phyloP scores from a whole-genome alignment of 2,888 invertebrate genomes.

The Anagyrus pseudococci region DNA sequence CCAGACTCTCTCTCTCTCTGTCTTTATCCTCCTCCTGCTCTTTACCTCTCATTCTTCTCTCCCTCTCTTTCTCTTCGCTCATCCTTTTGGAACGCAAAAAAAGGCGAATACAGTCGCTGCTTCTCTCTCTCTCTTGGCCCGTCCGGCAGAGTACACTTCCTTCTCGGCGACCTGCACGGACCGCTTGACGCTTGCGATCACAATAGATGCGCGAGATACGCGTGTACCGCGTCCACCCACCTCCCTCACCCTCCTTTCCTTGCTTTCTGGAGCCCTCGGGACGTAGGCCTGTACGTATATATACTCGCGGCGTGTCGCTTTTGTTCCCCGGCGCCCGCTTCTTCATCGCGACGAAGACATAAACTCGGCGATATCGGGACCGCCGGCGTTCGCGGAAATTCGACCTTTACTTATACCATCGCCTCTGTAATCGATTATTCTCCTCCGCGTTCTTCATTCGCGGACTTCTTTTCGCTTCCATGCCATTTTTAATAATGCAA shows the following conservation, averaged over 20 bases:
- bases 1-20: constrained; percentile 1
- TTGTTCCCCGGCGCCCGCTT: not conserved
- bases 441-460: no score
- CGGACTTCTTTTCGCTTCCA: no score
- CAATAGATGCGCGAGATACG: constrained; percentile 11
- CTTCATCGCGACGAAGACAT: no score
- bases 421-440: no score
- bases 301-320: not conserved
- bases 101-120: not conserved
- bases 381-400: no score
- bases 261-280: not conserved
- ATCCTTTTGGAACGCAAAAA: constrained; percentile 10
- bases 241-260: not conserved
- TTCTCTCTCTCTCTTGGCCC: no score
- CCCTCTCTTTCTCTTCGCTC: constrained; percentile 5
- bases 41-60: not conserved
- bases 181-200: constrained; percentile 2
- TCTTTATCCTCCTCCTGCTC: not conserved
- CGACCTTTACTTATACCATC: no score
- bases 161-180: no score
- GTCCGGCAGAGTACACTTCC: no score
- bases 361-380: no score
- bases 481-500: no score
- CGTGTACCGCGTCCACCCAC: not conserved
- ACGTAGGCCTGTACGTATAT: no score